Evolutionary conservation across 2,797 vertebrate genomes (phyloP).

Genomic region (Paguma larvata): DNA sequence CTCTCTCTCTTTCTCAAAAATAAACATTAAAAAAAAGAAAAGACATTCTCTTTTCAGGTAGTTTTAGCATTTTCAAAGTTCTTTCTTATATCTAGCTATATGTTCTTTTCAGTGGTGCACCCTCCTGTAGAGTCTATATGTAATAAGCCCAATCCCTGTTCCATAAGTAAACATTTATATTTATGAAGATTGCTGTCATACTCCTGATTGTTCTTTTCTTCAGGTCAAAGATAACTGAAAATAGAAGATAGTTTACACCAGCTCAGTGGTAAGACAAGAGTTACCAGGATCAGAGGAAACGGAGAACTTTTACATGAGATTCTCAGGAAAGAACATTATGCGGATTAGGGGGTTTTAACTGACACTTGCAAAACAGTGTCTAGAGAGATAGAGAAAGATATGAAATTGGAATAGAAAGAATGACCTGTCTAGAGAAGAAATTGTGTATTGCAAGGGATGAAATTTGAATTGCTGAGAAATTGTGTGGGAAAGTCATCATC

Average conservation of each 20-base stretch:
- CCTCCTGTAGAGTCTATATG: background rate
- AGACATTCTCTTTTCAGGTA: background rate
- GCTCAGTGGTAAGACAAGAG: background rate
- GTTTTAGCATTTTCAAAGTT: slow-evolving; percentile 17
- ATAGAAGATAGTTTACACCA: background rate
- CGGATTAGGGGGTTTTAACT: background rate
- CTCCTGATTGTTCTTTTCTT: slow-evolving; percentile 38
- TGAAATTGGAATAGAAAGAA: slow-evolving; percentile 8
- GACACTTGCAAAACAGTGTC: slow-evolving; percentile 40
- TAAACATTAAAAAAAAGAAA: no score
- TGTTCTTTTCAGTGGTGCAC: background rate
- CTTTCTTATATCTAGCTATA: background rate
- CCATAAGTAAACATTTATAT: background rate
- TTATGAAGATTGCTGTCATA: background rate
- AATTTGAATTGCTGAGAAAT: slow-evolving; percentile 2
- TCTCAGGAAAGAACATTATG: background rate
- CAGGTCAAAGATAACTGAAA: background rate
- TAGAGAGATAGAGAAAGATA: slow-evolving; percentile 8
- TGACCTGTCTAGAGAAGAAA: background rate
- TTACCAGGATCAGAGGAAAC: background rate
- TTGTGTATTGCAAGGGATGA: background rate
- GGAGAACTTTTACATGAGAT: background rate
- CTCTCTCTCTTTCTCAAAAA: no score
- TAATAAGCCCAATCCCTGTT: slow-evolving; percentile 9
- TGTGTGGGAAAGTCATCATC: background rate